These are phyloP conservation scores for Sturmia bella DNA, from an alignment of 2,888 invertebrate species.

Conservation along the genomic window DNA sequence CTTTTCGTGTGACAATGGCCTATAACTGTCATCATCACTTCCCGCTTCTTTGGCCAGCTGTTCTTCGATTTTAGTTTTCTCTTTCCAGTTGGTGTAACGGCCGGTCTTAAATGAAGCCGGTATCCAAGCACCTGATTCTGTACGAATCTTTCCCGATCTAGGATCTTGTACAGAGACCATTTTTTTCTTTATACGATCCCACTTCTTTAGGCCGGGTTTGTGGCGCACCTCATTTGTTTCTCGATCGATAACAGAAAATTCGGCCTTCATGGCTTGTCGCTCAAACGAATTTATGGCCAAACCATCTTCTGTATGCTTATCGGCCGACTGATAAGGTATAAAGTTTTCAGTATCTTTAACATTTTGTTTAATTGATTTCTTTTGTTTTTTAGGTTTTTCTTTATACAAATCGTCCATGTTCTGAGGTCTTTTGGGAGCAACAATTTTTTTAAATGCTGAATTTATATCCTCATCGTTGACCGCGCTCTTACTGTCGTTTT, in stretches of 20 bases:
- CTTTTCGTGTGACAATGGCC: slow-evolving; percentile 76
- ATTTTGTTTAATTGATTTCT: slow-evolving; percentile 82
- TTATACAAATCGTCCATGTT: slow-evolving; percentile 84
- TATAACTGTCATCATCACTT: slow-evolving; percentile 75
- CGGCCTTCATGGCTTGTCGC: slow-evolving; percentile 88
- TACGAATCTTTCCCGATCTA: slow-evolving; percentile 91
- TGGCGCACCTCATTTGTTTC: slow-evolving; percentile 86
- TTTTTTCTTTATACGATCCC: slow-evolving; percentile 98
- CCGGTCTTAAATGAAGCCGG: slow-evolving; percentile 97
- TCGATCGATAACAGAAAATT: slow-evolving; percentile 92
- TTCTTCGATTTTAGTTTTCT: slow-evolving; percentile 84
- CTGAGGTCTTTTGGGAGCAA: slow-evolving; percentile 82
- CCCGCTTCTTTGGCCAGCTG: slow-evolving; percentile 78
- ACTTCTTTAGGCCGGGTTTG: slow-evolving; percentile 86
- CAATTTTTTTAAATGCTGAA: slow-evolving; percentile 84
- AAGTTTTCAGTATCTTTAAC: slow-evolving; percentile 90
- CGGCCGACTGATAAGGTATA: slow-evolving; percentile 91
- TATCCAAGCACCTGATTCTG: slow-evolving; percentile 97
- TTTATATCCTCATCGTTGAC: slow-evolving; percentile 84
- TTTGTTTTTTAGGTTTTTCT: slow-evolving; percentile 83
- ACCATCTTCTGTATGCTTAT: slow-evolving; percentile 90
- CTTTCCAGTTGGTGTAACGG: slow-evolving; percentile 93
- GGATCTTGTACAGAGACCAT: slow-evolving; percentile 87
- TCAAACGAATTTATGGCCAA: slow-evolving; percentile 90
- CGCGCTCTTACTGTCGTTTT: slow-evolving; percentile 69